Evolutionary conservation across 2,888 invertebrate species (phyloP).

Genomic region (Lithosia quadra): DNA sequence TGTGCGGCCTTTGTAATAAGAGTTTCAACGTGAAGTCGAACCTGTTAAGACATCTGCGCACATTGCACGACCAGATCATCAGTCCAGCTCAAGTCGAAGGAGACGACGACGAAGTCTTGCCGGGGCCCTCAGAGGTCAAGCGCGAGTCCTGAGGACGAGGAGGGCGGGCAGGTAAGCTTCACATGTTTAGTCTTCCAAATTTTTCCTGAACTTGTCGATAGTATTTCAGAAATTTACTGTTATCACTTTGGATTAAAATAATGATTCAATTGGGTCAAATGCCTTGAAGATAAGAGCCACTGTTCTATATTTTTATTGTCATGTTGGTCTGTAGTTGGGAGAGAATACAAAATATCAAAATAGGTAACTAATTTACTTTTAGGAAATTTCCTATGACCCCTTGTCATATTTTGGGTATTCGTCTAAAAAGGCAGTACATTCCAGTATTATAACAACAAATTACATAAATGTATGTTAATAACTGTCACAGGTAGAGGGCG

Average conservation of each 20-base stretch:
- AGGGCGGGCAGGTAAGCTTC: constrained; percentile 75
- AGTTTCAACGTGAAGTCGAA: constrained; percentile 94
- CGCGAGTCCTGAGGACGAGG: constrained; percentile 80
- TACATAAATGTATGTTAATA: neutral
- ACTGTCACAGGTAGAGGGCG: constrained; percentile 64
- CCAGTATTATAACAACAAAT: no score
- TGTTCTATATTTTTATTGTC: no score
- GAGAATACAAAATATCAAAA: no score
- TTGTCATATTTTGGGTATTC: no score
- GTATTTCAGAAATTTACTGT: no score
- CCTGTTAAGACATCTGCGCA: constrained; percentile 90
- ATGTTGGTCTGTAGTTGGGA: no score
- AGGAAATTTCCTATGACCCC: no score
- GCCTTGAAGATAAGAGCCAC: no score
- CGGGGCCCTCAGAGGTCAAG: constrained; percentile 69
- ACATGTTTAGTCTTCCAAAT: neutral
- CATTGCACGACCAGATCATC: constrained; percentile 90
- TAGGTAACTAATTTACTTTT: no score
- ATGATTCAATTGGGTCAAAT: no score
- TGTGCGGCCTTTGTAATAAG: constrained; percentile 91
- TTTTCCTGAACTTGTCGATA: neutral
- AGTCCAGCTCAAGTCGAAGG: constrained; percentile 67
- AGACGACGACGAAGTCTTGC: constrained; percentile 59
- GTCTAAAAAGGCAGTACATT: no score
- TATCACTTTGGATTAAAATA: no score